These are phyloP conservation scores for Discoglossus pictus DNA, from an alignment of 2,797 vertebrate genomes.

Conservation along the genomic window DNA sequence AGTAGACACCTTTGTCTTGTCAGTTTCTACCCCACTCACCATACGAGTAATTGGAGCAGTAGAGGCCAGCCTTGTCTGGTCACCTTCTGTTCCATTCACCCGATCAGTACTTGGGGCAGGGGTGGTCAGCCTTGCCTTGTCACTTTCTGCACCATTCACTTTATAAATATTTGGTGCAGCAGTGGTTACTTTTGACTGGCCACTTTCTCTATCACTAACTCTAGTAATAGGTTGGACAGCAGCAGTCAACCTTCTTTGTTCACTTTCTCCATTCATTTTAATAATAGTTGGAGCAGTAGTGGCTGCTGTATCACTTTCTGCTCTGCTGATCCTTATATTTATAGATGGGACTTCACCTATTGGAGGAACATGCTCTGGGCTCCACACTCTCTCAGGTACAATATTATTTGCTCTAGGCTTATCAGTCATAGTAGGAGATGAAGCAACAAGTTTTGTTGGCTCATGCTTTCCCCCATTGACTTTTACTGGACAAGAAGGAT, in stretches of 20 bases:
- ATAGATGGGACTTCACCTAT: background rate
- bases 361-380: background rate
- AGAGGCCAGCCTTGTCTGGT: conserved; percentile 1
- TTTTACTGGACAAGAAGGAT: background rate
- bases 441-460: background rate
- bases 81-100: background rate
- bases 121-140: background rate
- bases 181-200: background rate
- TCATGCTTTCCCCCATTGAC: conserved; percentile 1
- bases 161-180: background rate
- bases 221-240: background rate
- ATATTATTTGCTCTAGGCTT: background rate
- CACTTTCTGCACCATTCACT: background rate
- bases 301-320: conserved; percentile 13
- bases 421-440: background rate
- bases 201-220: background rate
- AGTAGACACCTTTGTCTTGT: conserved; percentile 5
- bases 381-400: background rate
- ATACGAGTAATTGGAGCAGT: background rate
- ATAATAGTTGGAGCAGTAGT: background rate
- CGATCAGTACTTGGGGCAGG: background rate
- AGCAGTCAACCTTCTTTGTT: background rate
- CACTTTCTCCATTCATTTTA: background rate
- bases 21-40: conserved; percentile 17
- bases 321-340: conserved; percentile 32